These are phyloP conservation scores for Zaprionus camerounensis DNA, from an alignment of 1,140 invertebrate genomes.

Conservation along the genomic window DNA sequence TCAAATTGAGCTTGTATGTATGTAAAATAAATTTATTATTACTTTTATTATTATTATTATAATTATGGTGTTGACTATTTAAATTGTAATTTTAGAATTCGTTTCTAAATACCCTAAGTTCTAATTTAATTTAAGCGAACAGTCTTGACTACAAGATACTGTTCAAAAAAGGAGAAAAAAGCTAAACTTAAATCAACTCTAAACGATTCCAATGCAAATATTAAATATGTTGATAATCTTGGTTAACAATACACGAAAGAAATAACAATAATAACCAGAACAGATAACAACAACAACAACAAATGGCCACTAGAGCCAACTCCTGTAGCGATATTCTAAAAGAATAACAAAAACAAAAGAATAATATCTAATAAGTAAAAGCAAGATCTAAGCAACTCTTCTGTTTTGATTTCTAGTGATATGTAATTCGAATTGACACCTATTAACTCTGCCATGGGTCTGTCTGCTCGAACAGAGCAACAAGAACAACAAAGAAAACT, in stretches of 20 bases:
- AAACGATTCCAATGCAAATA: slow-evolving; percentile 46
- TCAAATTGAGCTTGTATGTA: slow-evolving; percentile 77
- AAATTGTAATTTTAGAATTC: slow-evolving; percentile 48
- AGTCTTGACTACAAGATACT: slow-evolving; percentile 27
- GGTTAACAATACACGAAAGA: slow-evolving; percentile 56
- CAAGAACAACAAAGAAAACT: slow-evolving; percentile 40
- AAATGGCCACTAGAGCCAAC: slow-evolving; percentile 61
- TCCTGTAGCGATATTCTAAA: slow-evolving; percentile 79
- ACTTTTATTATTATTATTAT: slow-evolving; percentile 56
- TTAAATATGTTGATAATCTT: slow-evolving; percentile 45
- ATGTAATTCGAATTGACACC: slow-evolving; percentile 65
- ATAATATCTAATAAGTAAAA: slow-evolving; percentile 26
- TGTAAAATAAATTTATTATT: slow-evolving; percentile 76
- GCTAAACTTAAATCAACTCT: slow-evolving; percentile 45
- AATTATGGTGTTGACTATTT: slow-evolving; percentile 54
- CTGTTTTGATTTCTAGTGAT: slow-evolving; percentile 79
- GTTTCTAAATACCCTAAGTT: slow-evolving; percentile 62
- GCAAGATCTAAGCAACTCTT: slow-evolving; percentile 45
- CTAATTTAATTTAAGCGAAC: slow-evolving; percentile 40
- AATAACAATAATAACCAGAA: slow-evolving; percentile 35
- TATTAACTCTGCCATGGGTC: slow-evolving; percentile 72
- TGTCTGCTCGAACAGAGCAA: slow-evolving; percentile 51
- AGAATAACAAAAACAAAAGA: slow-evolving; percentile 54
- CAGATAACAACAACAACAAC: slow-evolving; percentile 43
- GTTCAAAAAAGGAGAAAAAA: slow-evolving; percentile 22